These are phyloP conservation scores for Anguilla japonica DNA, from an alignment of 2,113 vertebrate species.

Conservation along the genomic window DNA sequence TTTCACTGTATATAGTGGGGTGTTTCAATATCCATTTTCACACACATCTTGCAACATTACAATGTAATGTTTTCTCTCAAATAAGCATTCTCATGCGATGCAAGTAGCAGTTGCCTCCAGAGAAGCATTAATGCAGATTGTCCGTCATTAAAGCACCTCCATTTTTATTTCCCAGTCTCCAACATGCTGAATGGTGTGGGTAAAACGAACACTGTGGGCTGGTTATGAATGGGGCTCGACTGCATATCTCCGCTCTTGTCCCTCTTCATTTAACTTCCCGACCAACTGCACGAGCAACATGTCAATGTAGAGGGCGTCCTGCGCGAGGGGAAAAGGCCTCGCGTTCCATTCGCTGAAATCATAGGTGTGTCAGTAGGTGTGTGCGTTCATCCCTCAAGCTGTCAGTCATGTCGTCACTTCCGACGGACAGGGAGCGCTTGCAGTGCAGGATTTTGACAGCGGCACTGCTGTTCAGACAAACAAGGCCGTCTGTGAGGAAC, in stretches of 20 bases:
- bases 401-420: conserved; percentile 51
- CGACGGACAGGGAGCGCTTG: conserved; percentile 45
- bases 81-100: too few relatives aligned
- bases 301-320: conserved; percentile 31
- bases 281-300: background rate
- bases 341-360: conserved; percentile 53
- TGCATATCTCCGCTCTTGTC: too few relatives aligned
- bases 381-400: conserved; percentile 25
- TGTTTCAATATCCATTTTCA: too few relatives aligned
- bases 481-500: conserved; percentile 53
- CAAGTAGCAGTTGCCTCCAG: too few relatives aligned
- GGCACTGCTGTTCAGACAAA: conserved; percentile 49
- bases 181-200: background rate
- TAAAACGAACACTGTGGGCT: too few relatives aligned
- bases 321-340: background rate
- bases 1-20: too few relatives aligned
- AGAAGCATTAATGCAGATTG: too few relatives aligned
- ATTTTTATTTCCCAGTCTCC: background rate
- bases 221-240: background rate
- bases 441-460: conserved; percentile 71
- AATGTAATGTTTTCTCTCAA: too few relatives aligned
- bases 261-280: too few relatives aligned
- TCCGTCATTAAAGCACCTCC: background rate
- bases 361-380: conserved; percentile 69
- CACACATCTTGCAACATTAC: too few relatives aligned